Base-by-base conservation (phyloP, 2,888 invertebrate species). In the Spisula subtruncata region DNA sequence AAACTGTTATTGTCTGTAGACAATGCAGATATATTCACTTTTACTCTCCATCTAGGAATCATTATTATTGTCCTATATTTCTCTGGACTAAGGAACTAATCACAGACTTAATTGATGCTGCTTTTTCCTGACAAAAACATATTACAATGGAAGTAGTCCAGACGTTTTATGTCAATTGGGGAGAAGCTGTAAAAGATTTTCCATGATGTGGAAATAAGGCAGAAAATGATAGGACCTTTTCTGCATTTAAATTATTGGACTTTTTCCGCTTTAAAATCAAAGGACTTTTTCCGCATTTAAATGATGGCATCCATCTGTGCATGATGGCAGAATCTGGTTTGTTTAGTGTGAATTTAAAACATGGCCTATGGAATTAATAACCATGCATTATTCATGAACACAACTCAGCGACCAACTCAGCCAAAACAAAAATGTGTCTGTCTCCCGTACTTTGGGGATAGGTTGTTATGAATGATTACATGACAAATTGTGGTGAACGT, bases 101-200 rank as follows among this genome's bases (percentile, higher is more conserved):
- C 60, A 66, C 60, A 66, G 25, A 66, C 25, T 66, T 66, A 66
- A 66, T 66, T 66, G 60, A 66, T 66, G 60, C 20, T 25, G 60
- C 60, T n/a, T 66, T 66, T 66, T 25, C 2, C 60, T 66, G 60
- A 66, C 60, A 66, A 66, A 66, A 66, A 25, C 60, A 66, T 66
- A n/a, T 25, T 66, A 66, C 60, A 66, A 66, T 66, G 60, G 60
- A 66, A 66, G 60, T 66, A 66, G 60, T 66, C 25, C 60, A 66
- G 60, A 66, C 60, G 10, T 10, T 66, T 66, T 66, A 66, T 66
- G 60, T 25, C 25, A 10, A 66, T 66, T 66, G 60, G 25, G n/a
- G 25, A 25, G n/a, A 25, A 10, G 25, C 25, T 5, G 60, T 66
- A 66, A 66, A 66, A n/a, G 60, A 25, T 25, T 66, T 66, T 41